phyloP scores from a whole-genome alignment of 2,888 invertebrate genomes.

The Anagyrus pseudococci region DNA sequence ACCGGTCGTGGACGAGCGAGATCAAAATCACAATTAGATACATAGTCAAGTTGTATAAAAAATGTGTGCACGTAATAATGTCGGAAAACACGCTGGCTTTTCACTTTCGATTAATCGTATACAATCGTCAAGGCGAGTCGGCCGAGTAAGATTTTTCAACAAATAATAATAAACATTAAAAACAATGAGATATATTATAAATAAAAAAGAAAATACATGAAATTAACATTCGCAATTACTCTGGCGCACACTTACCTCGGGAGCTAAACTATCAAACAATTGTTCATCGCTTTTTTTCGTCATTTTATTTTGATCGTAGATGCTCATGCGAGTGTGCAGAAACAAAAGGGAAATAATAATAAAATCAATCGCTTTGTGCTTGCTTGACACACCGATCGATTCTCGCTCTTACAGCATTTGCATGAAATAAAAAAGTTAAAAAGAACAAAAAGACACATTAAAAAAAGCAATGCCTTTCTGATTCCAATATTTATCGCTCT shows the following conservation, averaged over 20 bases:
- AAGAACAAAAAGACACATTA: slow-evolving; percentile 3
- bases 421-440: slow-evolving; percentile 9
- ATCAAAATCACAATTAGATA: slow-evolving; percentile 26
- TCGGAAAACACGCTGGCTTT: slow-evolving; percentile 15
- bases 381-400: slow-evolving; percentile 2
- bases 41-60: slow-evolving; percentile 13
- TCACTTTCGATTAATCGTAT: slow-evolving; percentile 21
- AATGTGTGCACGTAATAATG: neutral
- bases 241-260: slow-evolving; percentile 35
- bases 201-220: slow-evolving; percentile 1
- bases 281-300: slow-evolving; percentile 5
- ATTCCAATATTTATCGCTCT: neutral
- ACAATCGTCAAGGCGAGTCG: slow-evolving; percentile 27
- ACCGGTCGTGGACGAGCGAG: slow-evolving; percentile 26
- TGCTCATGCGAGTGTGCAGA: slow-evolving; percentile 35
- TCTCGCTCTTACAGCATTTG: slow-evolving; percentile 16
- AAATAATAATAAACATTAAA: neutral
- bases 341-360: slow-evolving; percentile 20
- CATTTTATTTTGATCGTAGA: slow-evolving; percentile 9
- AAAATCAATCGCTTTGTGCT: slow-evolving; percentile 12
- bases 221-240: slow-evolving; percentile 29
- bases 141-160: slow-evolving; percentile 9
- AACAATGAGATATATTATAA: slow-evolving; percentile 2
- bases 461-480: slow-evolving; percentile 9
- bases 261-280: slow-evolving; percentile 27